Evolutionary conservation across 2,888 invertebrate species (phyloP), one percentile per base, ranked within the genome.

Genomic region (Tinea trinotella): DNA sequence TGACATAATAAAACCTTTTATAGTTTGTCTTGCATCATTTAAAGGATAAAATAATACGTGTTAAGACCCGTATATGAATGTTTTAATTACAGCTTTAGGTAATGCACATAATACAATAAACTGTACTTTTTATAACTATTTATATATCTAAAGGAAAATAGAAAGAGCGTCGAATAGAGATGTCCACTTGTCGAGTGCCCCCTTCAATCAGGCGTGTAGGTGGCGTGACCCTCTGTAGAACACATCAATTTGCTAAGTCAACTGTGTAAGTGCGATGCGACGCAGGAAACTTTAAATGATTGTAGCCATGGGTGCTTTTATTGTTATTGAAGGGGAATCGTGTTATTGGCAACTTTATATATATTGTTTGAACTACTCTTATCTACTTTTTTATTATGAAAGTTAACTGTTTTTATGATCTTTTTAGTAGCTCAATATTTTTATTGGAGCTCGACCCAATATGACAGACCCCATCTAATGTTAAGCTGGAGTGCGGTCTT

Each of bases 231-330:
- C 40, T 30, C 40, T 40, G 13, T 12, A 15, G 13, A 40, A 15
- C 13, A 40, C 40, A 40, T 40, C 40, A 40, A 40, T 40, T 40
- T 40, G 40, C 40, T 40, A 40, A 40, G 40, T 40, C 40, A 40
- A 40, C 40, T 40, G 40, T 40, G 40, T 40, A 40, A 40, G 40
- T 40, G 40, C 40, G 13, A 40, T 12, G 15, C 40, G 40, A 40
- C 40, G 40, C 40, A 15, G 40, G 40, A 40, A 40, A 40, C 15
- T 40, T 40, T 40, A 40, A 40, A 40, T 15, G 40, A 30, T 30
- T 10, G 30, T 7, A 30, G 30, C n/a, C 30, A 30, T 30, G 30
- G 30, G 30, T 30, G 30, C 30, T 30, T 30, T 30, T 30, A 30
- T 30, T 2, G 30, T n/a, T 30, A 7, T 30, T 30, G 30, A 30